A percentile compares a stretch with the other conserved stretches of the same genome.
These are phyloP conservation scores for Acrocephalus scirpaceus DNA, from an alignment of 2,797 vertebrate species.

Conservation along the genomic window DNA sequence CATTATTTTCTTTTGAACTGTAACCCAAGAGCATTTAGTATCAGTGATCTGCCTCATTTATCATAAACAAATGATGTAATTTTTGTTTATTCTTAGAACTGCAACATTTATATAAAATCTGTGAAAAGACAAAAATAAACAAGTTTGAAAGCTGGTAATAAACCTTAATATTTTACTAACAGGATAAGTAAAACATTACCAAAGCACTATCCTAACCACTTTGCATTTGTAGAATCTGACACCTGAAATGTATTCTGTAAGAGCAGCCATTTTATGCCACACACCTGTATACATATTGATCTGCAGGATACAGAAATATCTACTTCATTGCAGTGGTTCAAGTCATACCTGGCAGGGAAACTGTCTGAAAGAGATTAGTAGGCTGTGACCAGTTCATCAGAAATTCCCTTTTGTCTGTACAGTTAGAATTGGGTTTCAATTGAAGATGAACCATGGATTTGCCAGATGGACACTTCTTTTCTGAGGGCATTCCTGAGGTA, in stretches of 20 bases:
- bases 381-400: not conserved
- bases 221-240: not conserved
- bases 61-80: not conserved
- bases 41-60: not conserved
- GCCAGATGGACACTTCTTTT: not conserved
- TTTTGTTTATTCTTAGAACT: not conserved
- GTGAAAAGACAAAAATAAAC: not conserved
- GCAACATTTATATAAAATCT: not conserved
- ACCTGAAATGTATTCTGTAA: not conserved
- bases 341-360: not conserved
- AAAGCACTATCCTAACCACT: not conserved
- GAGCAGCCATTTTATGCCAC: not conserved
- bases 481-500: not conserved
- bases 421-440: not conserved
- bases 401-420: not conserved
- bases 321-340: not conserved
- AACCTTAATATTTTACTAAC: not conserved
- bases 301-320: not conserved
- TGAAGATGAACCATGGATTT: not conserved
- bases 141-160: not conserved
- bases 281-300: fast-evolving
- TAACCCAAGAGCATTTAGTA: not conserved
- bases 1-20: not conserved
- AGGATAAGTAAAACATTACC: not conserved
- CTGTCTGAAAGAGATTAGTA: not conserved